phyloP scores from a whole-genome alignment of 2,797 vertebrate species.

The Dryobates pubescens region DNA sequence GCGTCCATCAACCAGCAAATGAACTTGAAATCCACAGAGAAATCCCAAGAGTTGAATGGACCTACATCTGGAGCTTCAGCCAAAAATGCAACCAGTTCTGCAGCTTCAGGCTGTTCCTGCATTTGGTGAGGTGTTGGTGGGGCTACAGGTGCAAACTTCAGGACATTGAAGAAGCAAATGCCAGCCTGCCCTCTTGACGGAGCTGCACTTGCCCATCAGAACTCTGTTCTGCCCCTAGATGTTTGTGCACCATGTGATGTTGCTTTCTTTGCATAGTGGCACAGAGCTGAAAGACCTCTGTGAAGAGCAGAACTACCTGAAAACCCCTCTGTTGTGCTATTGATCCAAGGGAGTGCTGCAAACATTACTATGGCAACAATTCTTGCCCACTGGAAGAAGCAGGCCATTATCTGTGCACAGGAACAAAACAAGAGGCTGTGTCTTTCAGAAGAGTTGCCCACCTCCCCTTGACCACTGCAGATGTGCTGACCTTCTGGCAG shows the following conservation, averaged over 20 bases:
- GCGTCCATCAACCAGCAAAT: too few relatives aligned
- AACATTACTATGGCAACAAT: slow-evolving; percentile 80
- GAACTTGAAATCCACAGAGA: background rate
- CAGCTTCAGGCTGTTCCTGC: background rate
- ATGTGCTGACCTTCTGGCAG: slow-evolving; percentile 47
- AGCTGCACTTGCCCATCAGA: background rate
- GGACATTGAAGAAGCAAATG: background rate
- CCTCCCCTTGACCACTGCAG: background rate
- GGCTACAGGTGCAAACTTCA: background rate
- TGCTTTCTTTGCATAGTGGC: background rate
- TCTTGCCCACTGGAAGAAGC: slow-evolving; percentile 59
- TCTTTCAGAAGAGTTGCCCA: slow-evolving; percentile 38
- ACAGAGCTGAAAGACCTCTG: background rate
- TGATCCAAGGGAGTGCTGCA: slow-evolving; percentile 72
- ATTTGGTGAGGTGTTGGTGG: background rate
- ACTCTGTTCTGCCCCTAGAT: background rate
- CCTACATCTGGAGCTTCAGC: background rate
- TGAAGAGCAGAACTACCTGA: slow-evolving; percentile 50
- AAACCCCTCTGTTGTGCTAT: slow-evolving; percentile 59
- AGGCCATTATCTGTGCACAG: slow-evolving; percentile 60
- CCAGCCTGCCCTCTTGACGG: background rate
- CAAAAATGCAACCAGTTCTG: background rate
- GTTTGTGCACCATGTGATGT: background rate
- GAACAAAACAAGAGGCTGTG: slow-evolving; percentile 51
- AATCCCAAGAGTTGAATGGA: background rate